Percentiles rank a stretch among this genome's conserved stretches.
These are phyloP conservation scores for Palaemon carinicauda DNA, from an alignment of 1,140 invertebrate species.

Conservation along the genomic window DNA sequence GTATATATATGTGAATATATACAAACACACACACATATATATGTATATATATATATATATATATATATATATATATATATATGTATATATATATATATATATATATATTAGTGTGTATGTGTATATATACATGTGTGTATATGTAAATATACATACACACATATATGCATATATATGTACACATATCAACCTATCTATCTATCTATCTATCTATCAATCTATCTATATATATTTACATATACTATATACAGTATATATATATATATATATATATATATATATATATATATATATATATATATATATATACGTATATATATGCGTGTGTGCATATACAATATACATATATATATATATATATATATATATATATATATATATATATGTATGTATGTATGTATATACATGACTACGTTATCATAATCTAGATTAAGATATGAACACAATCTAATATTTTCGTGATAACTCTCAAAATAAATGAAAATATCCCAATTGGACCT, in stretches of 20 bases:
- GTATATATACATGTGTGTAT: too few relatives aligned
- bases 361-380: not conserved
- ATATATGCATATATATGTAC: not conserved
- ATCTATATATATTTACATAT: not conserved
- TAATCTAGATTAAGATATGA: too few relatives aligned
- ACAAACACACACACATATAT: not conserved
- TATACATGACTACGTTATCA: not conserved
- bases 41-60: not conserved
- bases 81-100: not conserved
- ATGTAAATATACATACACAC: not conserved
- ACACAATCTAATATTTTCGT: too few relatives aligned
- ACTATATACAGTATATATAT: not conserved
- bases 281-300: not conserved
- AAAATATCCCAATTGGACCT: too few relatives aligned
- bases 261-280: slow-evolving; percentile 2
- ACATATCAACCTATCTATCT: not conserved
- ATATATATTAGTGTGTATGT: not conserved
- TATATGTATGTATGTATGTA: not conserved
- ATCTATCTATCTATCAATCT: not conserved
- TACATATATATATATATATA: not conserved
- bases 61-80: not conserved
- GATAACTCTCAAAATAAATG: not conserved
- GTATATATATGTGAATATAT: not conserved
- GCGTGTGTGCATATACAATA: too few relatives aligned
- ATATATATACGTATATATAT: not conserved